Base-by-base conservation (phyloP, 2,797 vertebrate genomes). In the Acipenser ruthenus region DNA sequence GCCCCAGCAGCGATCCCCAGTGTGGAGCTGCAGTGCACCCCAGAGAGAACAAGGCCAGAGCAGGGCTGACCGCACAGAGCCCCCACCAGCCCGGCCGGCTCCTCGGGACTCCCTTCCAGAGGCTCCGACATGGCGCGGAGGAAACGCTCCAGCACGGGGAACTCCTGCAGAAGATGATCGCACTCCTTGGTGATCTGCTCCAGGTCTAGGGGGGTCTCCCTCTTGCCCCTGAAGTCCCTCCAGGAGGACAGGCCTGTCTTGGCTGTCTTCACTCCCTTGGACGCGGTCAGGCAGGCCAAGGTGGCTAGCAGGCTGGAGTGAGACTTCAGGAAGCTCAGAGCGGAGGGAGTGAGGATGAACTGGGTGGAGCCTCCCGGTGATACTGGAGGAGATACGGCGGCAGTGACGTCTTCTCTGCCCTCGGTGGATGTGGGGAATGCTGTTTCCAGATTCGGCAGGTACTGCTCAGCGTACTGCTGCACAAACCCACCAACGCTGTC, bases 291-390 rank as follows among this genome's bases (percentile, higher is more conserved):
- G 71, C 95, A 97, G 0, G 90, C 91, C 15, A 98, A 70, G 0
- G 79, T 60, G 6, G 95, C 95, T 67, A 93, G 80, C 0, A 97
- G 76, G 5, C 90, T 89, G 0, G 92, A 98, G 71, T 82, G 85
- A 10, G 91, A 92, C 75, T 95, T 98, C 0, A 99, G 83, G 74
- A 97, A 99, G 64, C 88, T 83, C 71, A 99, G 77, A 1, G 93
- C 84, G 0, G 95, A 94, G 0, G 92, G 77, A 2, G 94, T 97
- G 71, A 99, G 88, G 3, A 87, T 81, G 48, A 93, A 91, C 63
- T 73, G 76, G 60, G 68, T 74, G 77, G 86, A 58, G 72, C 88
- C 73, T 71, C 73, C 71, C 64, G 71, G 79, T 79, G 71, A 77
- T 72, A 79, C 66, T 62, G 64, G 8, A 12, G 13, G 55, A 49